Conservation (phyloP, 1,140 invertebrate species). For the Caligus rogercresseyi region DNA sequence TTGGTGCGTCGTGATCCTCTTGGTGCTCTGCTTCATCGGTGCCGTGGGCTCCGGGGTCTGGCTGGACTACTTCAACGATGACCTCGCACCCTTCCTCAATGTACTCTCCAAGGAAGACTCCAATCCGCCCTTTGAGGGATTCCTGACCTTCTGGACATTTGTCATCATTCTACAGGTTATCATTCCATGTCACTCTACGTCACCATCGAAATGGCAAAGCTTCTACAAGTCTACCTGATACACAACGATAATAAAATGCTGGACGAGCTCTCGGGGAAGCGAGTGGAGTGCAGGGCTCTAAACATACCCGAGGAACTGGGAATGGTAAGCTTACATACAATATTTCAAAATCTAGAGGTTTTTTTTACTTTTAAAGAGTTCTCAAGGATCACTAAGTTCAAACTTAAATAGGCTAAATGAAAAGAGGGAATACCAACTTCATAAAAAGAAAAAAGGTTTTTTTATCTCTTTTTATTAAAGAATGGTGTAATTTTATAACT, state of each 20-base stretch:
- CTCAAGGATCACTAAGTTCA: background rate
- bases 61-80: slow-evolving; percentile 37
- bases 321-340: slow-evolving; percentile 48
- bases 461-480: too few species aligned
- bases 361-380: background rate
- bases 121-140: slow-evolving; percentile 34
- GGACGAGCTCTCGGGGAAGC: slow-evolving; percentile 58
- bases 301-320: slow-evolving; percentile 95
- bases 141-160: slow-evolving; percentile 83
- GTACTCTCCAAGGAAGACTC: slow-evolving; percentile 26
- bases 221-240: slow-evolving; percentile 88
- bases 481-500: too few species aligned
- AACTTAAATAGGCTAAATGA: too few species aligned
- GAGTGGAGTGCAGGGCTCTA: slow-evolving; percentile 79
- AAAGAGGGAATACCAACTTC: too few species aligned
- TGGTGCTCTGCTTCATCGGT: slow-evolving; percentile 74
- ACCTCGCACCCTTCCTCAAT: slow-evolving; percentile 42
- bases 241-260: slow-evolving; percentile 72
- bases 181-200: slow-evolving; percentile 91
- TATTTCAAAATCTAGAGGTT: background rate
- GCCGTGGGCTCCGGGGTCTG: slow-evolving; percentile 74
- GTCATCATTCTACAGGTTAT: slow-evolving; percentile 88
- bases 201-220: slow-evolving; percentile 88
- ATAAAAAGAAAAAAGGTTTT: too few species aligned
- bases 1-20: slow-evolving; percentile 83